Evolutionary conservation across 2,888 invertebrate genomes (phyloP).

Genomic region (Drosophila neutralis): DNA sequence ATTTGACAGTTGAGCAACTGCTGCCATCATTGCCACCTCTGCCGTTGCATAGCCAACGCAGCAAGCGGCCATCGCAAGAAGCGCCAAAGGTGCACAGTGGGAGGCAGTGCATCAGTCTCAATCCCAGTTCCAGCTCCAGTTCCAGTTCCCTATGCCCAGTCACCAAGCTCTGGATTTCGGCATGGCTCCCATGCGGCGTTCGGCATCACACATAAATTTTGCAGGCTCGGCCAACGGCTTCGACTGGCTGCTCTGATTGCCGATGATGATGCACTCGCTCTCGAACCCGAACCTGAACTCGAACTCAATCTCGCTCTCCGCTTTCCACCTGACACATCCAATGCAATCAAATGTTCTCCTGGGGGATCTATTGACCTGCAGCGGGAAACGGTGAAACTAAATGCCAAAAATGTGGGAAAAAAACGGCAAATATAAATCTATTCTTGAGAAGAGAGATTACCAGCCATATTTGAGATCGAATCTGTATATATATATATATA

Average conservation of each 20-base stretch:
- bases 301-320: constrained; percentile 15
- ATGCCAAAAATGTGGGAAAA: background rate
- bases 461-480: background rate
- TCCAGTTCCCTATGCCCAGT: background rate
- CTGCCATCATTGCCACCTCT: constrained; percentile 80
- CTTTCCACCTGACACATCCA: constrained; percentile 48
- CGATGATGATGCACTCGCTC: constrained; percentile 30
- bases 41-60: constrained; percentile 31
- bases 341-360: constrained; percentile 38
- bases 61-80: constrained; percentile 49
- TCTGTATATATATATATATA: background rate
- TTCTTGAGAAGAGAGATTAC: background rate
- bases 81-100: constrained; percentile 75
- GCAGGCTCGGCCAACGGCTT: constrained; percentile 9
- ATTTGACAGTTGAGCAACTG: constrained; percentile 82
- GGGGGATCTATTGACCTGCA: constrained; percentile 10
- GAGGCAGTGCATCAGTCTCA: constrained; percentile 41
- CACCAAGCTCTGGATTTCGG: constrained; percentile 17
- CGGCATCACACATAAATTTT: constrained; percentile 49
- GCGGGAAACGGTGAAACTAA: background rate
- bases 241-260: constrained; percentile 31
- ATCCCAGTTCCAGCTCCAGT: background rate
- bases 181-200: constrained; percentile 42
- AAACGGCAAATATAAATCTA: background rate
- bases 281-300: background rate